These are phyloP conservation scores for Scaptomyza montana DNA, from an alignment of 1,140 invertebrate species.

Conservation along the genomic window DNA sequence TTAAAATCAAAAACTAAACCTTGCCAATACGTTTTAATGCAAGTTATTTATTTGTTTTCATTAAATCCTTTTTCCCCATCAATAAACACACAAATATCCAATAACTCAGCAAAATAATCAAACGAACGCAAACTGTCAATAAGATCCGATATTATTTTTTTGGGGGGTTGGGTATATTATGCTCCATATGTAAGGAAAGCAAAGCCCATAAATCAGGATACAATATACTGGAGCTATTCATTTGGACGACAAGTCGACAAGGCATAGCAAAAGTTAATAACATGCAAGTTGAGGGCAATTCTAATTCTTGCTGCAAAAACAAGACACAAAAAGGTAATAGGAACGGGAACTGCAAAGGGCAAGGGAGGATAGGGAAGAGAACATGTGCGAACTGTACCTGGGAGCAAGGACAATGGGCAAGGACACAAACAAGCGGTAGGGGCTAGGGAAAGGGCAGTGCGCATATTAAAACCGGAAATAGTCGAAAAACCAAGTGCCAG, in stretches of 20 bases:
- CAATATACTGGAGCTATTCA: constrained; percentile 14
- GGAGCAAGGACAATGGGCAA: constrained; percentile 23
- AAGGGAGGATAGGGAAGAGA: constrained; percentile 30
- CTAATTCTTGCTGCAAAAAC: constrained; percentile 48
- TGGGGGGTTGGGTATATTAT: not conserved
- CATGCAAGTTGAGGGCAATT: constrained; percentile 53
- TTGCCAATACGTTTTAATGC: not conserved
- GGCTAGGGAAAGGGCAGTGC: constrained; percentile 46
- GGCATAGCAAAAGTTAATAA: constrained; percentile 73
- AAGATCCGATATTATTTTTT: not conserved
- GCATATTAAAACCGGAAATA: constrained; percentile 80
- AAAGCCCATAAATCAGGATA: constrained; percentile 62
- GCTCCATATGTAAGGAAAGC: constrained; percentile 7
- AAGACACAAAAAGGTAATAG: constrained; percentile 2
- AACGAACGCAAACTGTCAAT: not conserved
- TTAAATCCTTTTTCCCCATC: not conserved
- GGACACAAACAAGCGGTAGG: constrained; percentile 12
- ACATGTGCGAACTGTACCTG: constrained; percentile 72
- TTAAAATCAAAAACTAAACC: too few species aligned
- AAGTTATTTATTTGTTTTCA: not conserved
- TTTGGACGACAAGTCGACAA: constrained; percentile 63
- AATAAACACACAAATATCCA: not conserved
- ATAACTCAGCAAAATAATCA: not conserved
- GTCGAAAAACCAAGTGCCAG: constrained; percentile 74
- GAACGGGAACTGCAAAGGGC: too few species aligned